A percentile compares a stretch with the other conserved stretches of the same genome.
Evolutionary conservation across 2,888 invertebrate species (phyloP).

Genomic region (Muscina levida): DNA sequence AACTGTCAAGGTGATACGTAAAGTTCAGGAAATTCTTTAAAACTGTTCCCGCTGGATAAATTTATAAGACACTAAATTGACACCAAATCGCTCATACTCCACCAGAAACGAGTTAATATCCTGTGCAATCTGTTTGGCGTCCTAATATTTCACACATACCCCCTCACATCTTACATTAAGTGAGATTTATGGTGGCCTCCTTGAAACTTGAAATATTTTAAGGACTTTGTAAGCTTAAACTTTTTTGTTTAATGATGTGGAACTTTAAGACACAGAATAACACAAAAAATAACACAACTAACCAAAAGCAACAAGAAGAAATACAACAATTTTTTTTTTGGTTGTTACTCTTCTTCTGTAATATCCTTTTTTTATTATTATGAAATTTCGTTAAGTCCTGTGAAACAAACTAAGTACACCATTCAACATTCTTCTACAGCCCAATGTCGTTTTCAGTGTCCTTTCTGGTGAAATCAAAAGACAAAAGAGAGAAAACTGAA

Average conservation of each 20-base stretch:
- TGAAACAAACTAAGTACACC: constrained; percentile 19
- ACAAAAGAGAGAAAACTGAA: constrained; percentile 3
- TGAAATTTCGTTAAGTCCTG: constrained; percentile 29
- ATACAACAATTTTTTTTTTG: constrained; percentile 3
- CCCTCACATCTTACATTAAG: constrained; percentile 1
- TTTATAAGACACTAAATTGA: no score
- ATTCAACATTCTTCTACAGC: background rate
- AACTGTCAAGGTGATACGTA: no score
- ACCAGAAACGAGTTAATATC: no score
- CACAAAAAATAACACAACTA: no score
- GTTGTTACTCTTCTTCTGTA: constrained; percentile 40
- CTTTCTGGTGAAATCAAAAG: constrained; percentile 4
- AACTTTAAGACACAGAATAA: constrained; percentile 23
- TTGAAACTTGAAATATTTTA: constrained; percentile 9
- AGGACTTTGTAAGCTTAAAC: constrained; percentile 15
- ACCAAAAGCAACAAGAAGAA: no score
- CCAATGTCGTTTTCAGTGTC: background rate
- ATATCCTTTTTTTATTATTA: constrained; percentile 41
- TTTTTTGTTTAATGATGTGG: constrained; percentile 38
- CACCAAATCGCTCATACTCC: no score
- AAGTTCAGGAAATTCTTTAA: no score
- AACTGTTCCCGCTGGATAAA: no score
- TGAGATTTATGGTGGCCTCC: constrained; percentile 38
- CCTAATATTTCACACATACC: constrained; percentile 7
- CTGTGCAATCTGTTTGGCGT: background rate